phyloP scores from a whole-genome alignment of 2,797 vertebrate species.

The Aulostomus chinensis region DNA sequence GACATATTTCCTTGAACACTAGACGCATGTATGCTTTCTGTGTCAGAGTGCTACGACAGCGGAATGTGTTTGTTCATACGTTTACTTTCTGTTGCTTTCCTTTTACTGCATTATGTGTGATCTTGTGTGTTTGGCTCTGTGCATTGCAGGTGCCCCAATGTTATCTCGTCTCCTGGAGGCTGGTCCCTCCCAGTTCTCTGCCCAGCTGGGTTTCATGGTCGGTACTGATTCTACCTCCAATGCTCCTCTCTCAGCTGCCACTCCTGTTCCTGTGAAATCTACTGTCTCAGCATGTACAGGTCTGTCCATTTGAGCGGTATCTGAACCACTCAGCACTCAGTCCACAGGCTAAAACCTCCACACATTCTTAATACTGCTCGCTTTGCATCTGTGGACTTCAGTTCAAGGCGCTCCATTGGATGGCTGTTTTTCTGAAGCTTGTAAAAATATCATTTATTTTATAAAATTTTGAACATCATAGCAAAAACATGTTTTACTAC shows the following conservation, averaged over 20 bases:
- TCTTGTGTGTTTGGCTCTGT: slow-evolving; percentile 49
- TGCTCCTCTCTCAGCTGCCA: slow-evolving; percentile 72
- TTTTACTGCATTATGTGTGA: not conserved
- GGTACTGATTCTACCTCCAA: slow-evolving; percentile 73
- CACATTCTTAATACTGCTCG: not conserved
- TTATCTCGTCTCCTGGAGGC: slow-evolving; percentile 97
- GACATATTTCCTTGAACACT: no score
- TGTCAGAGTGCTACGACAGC: not conserved
- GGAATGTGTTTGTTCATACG: slow-evolving; percentile 6
- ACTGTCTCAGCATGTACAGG: slow-evolving; percentile 63
- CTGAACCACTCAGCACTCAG: not conserved
- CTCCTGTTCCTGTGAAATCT: slow-evolving; percentile 78
- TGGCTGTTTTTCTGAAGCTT: no score
- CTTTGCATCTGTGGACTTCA: not conserved
- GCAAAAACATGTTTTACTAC: no score
- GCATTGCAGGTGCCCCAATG: slow-evolving; percentile 90
- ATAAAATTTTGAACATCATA: no score
- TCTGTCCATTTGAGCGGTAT: slow-evolving; percentile 34
- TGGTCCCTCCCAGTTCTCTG: slow-evolving; percentile 90
- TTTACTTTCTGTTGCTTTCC: not conserved
- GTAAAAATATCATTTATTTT: no score
- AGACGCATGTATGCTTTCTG: not conserved
- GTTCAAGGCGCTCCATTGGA: no score
- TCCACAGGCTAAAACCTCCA: not conserved
- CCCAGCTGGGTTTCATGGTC: slow-evolving; percentile 90